Percentiles rank a stretch among this genome's conserved stretches.
These are phyloP conservation scores for Ellobium chinense DNA, from an alignment of 2,888 invertebrate species.

Conservation along the genomic window DNA sequence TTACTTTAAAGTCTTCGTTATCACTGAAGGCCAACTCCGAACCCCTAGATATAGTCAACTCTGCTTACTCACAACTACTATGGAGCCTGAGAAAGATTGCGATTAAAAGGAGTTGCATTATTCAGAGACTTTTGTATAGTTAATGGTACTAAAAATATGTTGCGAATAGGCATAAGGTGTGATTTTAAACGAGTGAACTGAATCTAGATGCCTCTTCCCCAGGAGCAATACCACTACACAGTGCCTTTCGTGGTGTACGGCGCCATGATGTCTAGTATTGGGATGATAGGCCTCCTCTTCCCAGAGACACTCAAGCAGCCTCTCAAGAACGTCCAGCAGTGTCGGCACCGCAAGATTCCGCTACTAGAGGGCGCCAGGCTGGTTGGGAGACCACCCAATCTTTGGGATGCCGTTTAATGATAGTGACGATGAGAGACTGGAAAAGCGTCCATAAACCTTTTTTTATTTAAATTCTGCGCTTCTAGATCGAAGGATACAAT, in stretches of 20 bases:
- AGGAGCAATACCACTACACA: constrained; percentile 66
- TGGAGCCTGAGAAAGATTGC: too few species aligned
- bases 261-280: constrained; percentile 65
- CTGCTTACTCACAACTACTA: too few species aligned
- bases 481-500: too few species aligned
- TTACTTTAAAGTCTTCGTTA: too few species aligned
- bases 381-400: constrained; percentile 46
- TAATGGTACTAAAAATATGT: neutral
- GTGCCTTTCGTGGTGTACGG: constrained; percentile 68
- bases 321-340: constrained; percentile 67
- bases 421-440: neutral
- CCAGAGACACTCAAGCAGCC: constrained; percentile 65
- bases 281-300: constrained; percentile 60
- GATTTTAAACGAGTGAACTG: too few species aligned
- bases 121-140: neutral
- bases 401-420: constrained; percentile 49
- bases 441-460: too few species aligned
- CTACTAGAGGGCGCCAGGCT: constrained; percentile 51
- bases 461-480: too few species aligned
- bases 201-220: constrained; percentile 15
- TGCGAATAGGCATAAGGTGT: neutral
- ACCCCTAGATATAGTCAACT: too few species aligned
- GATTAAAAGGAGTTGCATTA: too few species aligned
- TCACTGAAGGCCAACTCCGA: too few species aligned
- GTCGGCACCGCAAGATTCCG: constrained; percentile 67